Evolutionary conservation across 92 coral and sea anemone genomes (phyloP), one percentile per base, ranked within the genome.

Genomic region (Porites divaricata): DNA sequence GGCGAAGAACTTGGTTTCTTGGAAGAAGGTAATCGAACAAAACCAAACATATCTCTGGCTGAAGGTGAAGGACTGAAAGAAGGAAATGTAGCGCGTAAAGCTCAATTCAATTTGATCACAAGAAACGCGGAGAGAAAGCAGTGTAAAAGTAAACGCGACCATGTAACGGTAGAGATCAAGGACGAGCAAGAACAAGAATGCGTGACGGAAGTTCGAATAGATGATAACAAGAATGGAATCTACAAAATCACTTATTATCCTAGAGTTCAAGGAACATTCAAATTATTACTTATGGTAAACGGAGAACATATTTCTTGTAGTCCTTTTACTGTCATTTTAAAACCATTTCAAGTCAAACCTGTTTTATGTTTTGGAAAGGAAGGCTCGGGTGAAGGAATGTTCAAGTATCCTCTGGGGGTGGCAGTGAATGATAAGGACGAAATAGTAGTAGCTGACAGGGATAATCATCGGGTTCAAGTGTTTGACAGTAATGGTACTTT

Each of bases 21-120:
- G 25, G 25, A 48, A 35, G 56, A 13, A 16, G 2, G 12, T n/a
- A 8, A 0, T 14, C 22, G 6, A 71, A 50, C 59, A 5, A 45
- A 50, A 48, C 16, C 59, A 48, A 71, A 16, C 24, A 13, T 49
- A 50, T 71, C 57, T 9, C 57, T 71, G 11, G 59, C 76, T 35
- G 74, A 69, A 13, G 74, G 74, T 52, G 9, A 28, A 41, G 74
- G 74, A 69, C 74, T 69, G 45, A 26, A 28, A 9, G 74, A 41
- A 13, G 74, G 53, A 69, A 28, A 54, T 2, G 53, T 69, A 15
- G 53, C 2, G 53, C 74, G 74, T 12, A 19, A 69, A 69, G 74
- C 52, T 26, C 53, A 69, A 69, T 69, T 69, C 49, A 28, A 16
- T 41, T 69, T 28, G 45, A 69, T 16, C 53, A 69, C 74, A 69